Evolutionary conservation across 2,113 vertebrate species (phyloP).

Genomic region (Sitta europaea): DNA sequence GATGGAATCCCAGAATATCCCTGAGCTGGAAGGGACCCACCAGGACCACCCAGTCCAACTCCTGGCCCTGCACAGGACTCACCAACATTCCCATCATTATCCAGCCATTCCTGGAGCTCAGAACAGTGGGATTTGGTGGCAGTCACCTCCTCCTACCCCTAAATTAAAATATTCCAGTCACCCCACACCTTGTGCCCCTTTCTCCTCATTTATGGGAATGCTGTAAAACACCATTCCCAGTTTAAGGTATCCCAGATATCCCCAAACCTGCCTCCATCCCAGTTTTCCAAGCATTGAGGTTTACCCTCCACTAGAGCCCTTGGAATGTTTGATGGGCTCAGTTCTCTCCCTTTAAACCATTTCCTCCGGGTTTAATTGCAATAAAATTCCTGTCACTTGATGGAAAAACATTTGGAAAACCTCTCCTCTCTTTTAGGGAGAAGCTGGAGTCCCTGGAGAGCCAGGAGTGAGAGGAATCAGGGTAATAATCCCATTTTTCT

Average conservation of each 20-base stretch:
- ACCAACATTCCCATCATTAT: not conserved
- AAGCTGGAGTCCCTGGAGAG: conserved; percentile 75
- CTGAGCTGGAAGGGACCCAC: rapidly evolving
- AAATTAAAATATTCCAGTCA: not conserved
- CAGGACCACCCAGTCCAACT: not conserved
- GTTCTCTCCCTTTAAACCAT: not conserved
- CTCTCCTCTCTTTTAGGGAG: conserved; percentile 72
- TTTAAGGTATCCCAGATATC: not conserved
- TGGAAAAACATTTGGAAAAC: not conserved
- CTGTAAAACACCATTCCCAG: not conserved
- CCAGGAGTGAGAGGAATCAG: conserved; percentile 80
- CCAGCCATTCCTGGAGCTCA: not conserved
- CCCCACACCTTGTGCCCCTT: not conserved
- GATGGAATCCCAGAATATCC: not conserved
- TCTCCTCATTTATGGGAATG: not conserved
- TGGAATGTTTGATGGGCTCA: not conserved
- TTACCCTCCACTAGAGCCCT: not conserved
- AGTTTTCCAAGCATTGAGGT: not conserved
- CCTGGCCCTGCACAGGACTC: not conserved
- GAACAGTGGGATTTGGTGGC: not conserved
- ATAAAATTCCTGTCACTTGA: not conserved
- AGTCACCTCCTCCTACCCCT: not conserved
- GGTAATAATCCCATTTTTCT: conserved; percentile 55
- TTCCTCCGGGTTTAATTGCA: not conserved
- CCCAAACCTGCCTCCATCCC: not conserved